Evolutionary conservation across 2,113 vertebrate genomes (phyloP).

Genomic region (Lanius ludovicianus): DNA sequence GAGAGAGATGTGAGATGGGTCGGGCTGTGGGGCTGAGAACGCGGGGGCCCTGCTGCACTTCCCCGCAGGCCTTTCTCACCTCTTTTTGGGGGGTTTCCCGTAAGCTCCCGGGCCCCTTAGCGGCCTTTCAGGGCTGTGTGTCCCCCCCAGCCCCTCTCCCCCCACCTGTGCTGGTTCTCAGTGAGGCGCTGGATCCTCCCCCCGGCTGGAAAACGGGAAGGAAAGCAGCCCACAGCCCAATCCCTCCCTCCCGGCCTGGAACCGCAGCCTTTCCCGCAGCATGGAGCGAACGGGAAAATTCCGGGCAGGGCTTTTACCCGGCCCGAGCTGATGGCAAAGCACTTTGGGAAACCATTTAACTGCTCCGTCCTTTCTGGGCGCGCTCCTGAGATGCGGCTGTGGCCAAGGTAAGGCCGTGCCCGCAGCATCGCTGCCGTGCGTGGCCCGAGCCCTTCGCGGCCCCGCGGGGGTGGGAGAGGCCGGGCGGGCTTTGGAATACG

Average conservation of each 20-base stretch:
- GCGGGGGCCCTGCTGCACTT: not conserved
- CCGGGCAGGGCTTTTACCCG: not conserved
- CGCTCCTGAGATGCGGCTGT: not conserved
- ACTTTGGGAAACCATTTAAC: not conserved
- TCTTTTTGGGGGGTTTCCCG: not conserved
- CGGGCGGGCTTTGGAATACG: rapidly evolving
- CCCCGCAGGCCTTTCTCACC: not conserved
- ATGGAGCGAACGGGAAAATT: not conserved
- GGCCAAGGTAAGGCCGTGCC: not conserved
- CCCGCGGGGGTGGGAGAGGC: not conserved
- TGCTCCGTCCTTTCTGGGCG: not conserved
- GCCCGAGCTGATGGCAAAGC: not conserved
- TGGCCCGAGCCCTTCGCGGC: not conserved
- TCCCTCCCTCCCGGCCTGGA: not conserved
- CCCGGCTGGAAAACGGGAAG: not conserved
- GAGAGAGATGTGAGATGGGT: not conserved
- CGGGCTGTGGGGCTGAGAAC: not conserved
- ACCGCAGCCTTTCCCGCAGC: not conserved
- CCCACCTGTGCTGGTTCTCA: rapidly evolving
- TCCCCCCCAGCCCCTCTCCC: rapidly evolving
- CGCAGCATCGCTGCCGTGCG: not conserved
- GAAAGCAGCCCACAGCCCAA: not conserved
- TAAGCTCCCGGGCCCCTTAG: rapidly evolving
- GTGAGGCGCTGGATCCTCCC: not conserved
- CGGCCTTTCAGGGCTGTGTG: rapidly evolving